Base-by-base conservation (phyloP, 2,888 invertebrate species). In the Tethea ocularis region DNA sequence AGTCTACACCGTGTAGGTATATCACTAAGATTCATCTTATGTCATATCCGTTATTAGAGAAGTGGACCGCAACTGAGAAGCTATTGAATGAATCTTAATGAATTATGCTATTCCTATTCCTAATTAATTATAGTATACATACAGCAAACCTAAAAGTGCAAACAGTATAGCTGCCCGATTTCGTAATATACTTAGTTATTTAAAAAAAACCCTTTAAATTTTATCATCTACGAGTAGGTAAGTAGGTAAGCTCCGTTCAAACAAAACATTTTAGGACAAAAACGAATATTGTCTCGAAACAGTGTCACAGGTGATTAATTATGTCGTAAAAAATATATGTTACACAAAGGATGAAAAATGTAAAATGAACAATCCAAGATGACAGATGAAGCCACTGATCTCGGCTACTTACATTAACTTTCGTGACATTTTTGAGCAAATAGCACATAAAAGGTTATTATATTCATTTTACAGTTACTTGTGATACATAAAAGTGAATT, bases 11-110 rank as follows among this genome's bases (percentile, higher is more conserved):
- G n/a, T n/a, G n/a, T n/a, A n/a, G n/a, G 51, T 17, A 29, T 46
- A 17, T 36, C 4, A 2, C 38, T 15, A 3, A 46, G 66, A 71
- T 68, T 64, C 64, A 69, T 63, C 65, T 59, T 67, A 71, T 67
- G 77, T 80, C 80, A 81, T 82, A 82, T 83, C 83, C 80, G 81
- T 78, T 78, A 75, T 74, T 74, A 60, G 59, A 59, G 67, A 75
- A 71, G 38, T 73, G 68, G 68, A 77, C 78, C 80, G 75, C 71
- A 72, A 77, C 78, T 73, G 80, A 82, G 79, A 73, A 63, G 59
- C 70, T 68, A 77, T 76, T 72, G 69, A 74, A 69, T 74, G 64
- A 69, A 66, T 63, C 63, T 58, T 51, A 57, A 46, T n/a, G n/a
- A n/a, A n/a, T 46, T 46, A 46, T 46, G 46, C 46, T 10, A 10